Conservation (phyloP, 1,140 invertebrate genomes). For the Oryzaephilus surinamensis region DNA sequence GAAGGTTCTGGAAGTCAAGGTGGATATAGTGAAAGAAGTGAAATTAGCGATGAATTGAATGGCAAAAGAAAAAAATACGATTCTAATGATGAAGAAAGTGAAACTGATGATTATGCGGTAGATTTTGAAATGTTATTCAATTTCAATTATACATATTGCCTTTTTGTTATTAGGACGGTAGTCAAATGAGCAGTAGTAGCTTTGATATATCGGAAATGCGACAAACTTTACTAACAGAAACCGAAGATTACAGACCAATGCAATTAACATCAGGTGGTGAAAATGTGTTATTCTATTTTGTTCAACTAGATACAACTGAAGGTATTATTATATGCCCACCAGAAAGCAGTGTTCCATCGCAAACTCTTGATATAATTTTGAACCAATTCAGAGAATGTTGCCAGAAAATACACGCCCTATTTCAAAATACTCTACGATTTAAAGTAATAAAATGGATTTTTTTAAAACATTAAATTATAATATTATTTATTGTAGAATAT, state of each 20-base stretch:
- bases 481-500: constrained; percentile 39
- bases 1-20: constrained; percentile 47
- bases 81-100: constrained; percentile 44
- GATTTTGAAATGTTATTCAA: constrained; percentile 7
- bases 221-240: constrained; percentile 58
- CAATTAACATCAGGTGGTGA: constrained; percentile 52
- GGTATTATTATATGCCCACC: constrained; percentile 54
- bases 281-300: constrained; percentile 57
- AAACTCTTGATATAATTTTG: constrained; percentile 46
- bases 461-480: constrained; percentile 8
- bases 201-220: constrained; percentile 59
- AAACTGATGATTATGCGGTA: constrained; percentile 42
- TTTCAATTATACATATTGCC: constrained; percentile 1
- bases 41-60: constrained; percentile 52
- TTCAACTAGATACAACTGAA: constrained; percentile 53
- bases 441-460: constrained; percentile 37
- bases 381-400: constrained; percentile 54
- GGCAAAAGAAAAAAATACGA: constrained; percentile 39
- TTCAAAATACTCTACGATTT: constrained; percentile 56
- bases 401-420: constrained; percentile 54
- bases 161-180: constrained; percentile 42
- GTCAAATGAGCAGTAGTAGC: constrained; percentile 47
- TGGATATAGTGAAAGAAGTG: constrained; percentile 27
- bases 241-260: constrained; percentile 51
- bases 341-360: constrained; percentile 36